phyloP scores from a whole-genome alignment of 2,888 invertebrate species.

The Thecophora atra region DNA sequence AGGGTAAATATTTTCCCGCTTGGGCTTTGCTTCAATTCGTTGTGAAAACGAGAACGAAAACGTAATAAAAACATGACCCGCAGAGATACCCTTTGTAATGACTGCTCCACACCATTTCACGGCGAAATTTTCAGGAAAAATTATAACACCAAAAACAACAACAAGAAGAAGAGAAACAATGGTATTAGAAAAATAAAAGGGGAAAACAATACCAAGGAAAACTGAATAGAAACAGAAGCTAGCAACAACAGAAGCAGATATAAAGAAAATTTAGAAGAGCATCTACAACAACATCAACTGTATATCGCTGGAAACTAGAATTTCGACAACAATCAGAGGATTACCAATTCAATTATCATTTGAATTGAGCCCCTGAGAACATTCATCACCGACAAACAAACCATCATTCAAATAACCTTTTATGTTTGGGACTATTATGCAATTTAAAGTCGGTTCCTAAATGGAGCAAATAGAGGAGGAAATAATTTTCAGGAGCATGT shows the following conservation, averaged over 20 bases:
- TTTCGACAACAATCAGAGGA: background rate
- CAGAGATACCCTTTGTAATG: conserved; percentile 22
- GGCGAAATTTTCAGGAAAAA: no score
- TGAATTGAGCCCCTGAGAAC: no score
- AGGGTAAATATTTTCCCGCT: conserved; percentile 6
- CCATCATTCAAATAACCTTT: background rate
- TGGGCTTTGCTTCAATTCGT: background rate
- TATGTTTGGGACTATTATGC: conserved; percentile 16
- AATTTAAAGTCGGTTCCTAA: conserved; percentile 11
- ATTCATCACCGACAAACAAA: no score
- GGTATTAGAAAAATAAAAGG: no score
- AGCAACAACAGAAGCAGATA: background rate
- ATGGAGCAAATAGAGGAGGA: background rate
- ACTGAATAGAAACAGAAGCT: no score
- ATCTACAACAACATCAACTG: background rate
- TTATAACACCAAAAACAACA: no score
- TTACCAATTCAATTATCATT: no score
- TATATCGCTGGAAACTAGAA: background rate
- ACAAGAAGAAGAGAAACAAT: no score
- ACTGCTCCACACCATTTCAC: conserved; percentile 6
- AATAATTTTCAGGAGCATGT: background rate
- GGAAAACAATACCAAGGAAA: no score
- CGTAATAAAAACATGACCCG: conserved; percentile 33
- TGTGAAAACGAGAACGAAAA: conserved; percentile 23
- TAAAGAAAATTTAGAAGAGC: background rate